These are phyloP conservation scores for Tetranychus urticae DNA, from an alignment of 1,140 invertebrate species.

Conservation along the genomic window DNA sequence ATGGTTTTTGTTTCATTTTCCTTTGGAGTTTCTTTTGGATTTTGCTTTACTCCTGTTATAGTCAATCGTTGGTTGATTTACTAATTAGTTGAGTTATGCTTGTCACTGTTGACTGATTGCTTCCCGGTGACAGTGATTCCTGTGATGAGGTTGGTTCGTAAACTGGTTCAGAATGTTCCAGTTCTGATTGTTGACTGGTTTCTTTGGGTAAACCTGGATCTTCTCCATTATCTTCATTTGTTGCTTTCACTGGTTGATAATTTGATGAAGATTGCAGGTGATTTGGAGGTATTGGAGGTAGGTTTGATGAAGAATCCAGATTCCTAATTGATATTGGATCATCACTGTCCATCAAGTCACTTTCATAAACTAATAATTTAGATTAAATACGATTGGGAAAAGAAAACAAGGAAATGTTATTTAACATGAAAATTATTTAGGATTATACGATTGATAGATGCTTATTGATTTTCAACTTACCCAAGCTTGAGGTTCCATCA, in stretches of 20 bases:
- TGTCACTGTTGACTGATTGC: constrained; percentile 14
- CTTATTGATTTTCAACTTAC: not conserved
- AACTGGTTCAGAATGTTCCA: not conserved
- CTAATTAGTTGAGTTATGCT: constrained; percentile 11
- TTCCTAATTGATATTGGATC: not conserved
- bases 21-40: too few relatives aligned
- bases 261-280: not conserved
- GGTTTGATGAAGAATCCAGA: not conserved
- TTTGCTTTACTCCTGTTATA: too few relatives aligned
- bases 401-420: too few relatives aligned
- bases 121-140: constrained; percentile 12
- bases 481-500: not conserved
- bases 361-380: not conserved
- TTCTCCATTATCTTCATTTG: not conserved
- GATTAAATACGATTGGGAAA: too few relatives aligned
- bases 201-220: not conserved
- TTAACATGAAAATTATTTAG: too few relatives aligned
- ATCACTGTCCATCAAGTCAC: not conserved
- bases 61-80: not conserved
- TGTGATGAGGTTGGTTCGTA: constrained; percentile 13
- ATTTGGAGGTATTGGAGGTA: not conserved
- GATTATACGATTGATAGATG: too few relatives aligned
- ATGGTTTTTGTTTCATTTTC: too few relatives aligned
- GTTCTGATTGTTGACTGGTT: not conserved
- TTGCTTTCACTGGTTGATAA: not conserved